Conservation (phyloP, 2,113 vertebrate genomes). For the Parus major region DNA sequence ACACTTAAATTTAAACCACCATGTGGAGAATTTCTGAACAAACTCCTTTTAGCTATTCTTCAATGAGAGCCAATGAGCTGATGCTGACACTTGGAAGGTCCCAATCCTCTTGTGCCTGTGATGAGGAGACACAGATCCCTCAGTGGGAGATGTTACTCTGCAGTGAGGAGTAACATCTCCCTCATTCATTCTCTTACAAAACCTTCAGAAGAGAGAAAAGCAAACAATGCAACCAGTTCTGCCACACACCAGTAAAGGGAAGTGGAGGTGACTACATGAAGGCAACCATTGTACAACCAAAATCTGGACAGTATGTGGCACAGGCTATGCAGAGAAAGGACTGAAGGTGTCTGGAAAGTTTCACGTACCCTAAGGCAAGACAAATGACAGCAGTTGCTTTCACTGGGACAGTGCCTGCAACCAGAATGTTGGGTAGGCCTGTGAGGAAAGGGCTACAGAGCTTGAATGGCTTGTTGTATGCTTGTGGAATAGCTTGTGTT, state of each 20-base stretch:
- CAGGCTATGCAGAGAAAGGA: not conserved
- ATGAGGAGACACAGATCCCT: not conserved
- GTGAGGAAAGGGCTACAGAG: not conserved
- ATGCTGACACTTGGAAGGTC: not conserved
- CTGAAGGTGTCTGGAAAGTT: not conserved
- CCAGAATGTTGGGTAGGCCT: not conserved
- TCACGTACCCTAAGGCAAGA: not conserved
- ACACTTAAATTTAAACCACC: not conserved
- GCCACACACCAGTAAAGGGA: not conserved
- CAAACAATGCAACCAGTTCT: not conserved
- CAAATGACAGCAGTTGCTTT: not conserved
- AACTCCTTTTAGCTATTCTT: not conserved
- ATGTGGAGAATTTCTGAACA: not conserved
- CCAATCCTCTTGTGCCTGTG: not conserved
- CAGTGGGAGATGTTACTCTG: not conserved
- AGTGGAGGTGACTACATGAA: not conserved
- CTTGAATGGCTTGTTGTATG: not conserved
- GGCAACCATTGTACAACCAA: not conserved
- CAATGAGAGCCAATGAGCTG: not conserved
- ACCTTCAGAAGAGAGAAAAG: not conserved
- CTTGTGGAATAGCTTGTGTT: not conserved
- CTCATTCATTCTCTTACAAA: not conserved
- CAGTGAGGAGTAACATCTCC: not conserved
- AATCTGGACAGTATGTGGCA: not conserved
- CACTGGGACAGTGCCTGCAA: not conserved